Percentiles rank a stretch among this genome's conserved stretches.
phyloP scores from a whole-genome alignment of 1,140 invertebrate species.

The Drosophila pruinosa region DNA sequence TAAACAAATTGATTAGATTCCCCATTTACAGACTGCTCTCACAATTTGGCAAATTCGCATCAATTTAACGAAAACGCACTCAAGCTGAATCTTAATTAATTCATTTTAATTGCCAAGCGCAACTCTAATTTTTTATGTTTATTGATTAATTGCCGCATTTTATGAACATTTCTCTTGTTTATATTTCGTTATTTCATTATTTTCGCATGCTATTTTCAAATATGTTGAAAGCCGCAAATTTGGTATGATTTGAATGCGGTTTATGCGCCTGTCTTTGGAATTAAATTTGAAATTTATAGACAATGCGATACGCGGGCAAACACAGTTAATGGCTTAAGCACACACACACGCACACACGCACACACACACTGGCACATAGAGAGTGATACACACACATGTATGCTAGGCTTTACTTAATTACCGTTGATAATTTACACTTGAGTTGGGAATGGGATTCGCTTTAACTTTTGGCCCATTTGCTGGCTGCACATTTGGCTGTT shows the following conservation, averaged over 20 bases:
- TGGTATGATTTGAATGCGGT: conserved; percentile 38
- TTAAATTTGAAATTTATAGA: conserved; percentile 78
- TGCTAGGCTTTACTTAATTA: conserved; percentile 68
- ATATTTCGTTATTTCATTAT: background rate
- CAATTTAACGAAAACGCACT: background rate
- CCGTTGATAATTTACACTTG: conserved; percentile 79
- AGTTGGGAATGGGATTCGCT: conserved; percentile 44
- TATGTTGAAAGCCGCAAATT: background rate
- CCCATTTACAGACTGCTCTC: background rate
- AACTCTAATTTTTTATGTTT: background rate
- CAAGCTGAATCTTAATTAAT: background rate
- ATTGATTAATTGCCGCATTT: conserved; percentile 6
- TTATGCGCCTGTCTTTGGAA: conserved; percentile 43
- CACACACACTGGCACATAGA: background rate
- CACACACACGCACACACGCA: background rate
- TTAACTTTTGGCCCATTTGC: conserved; percentile 54
- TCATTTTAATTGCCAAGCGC: background rate
- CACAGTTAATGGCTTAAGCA: conserved; percentile 51
- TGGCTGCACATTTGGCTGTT: conserved; percentile 26
- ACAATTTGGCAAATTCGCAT: background rate
- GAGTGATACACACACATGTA: background rate
- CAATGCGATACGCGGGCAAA: conserved; percentile 40
- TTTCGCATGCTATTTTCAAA: background rate
- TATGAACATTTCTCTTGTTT: background rate
- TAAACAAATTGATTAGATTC: background rate